Base-by-base conservation (phyloP, 92 coral and sea anemone species). In the Galaxea fascicularis region DNA sequence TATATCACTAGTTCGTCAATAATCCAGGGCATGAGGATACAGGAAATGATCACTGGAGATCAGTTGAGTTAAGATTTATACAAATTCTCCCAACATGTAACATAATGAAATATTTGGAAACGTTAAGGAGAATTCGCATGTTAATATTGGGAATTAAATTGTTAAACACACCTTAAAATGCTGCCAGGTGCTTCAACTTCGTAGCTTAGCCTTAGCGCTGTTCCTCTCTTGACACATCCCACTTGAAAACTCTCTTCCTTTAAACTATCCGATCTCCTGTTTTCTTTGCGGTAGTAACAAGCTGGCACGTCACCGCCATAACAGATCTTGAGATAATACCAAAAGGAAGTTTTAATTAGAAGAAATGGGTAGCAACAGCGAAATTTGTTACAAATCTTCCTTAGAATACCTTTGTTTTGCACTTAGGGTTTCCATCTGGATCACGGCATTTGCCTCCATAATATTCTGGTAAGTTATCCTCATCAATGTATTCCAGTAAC, bases 301-400 rank as follows among this genome's bases (percentile, higher is more conserved):
- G 75, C 78, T 11, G 97, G 95, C 9, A 93, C 91, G n/a, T 93
- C 97, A 12, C 97, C 97, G 14, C 95, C 97, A 66, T 93, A 91
- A 74, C 97, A 93, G 63, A 93, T 93, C 97, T 93, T 30, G 4
- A 46, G 45, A 76, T 0, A 4, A 51, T 18, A 31, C 21, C 24
- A 58, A 52, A 73, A 6, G 20, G 4, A 20, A 13, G 35, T 13
- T 41, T 69, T 65, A n/a, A n/a, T n/a, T n/a, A 26, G 18, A 65
- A 21, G 14, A 68, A 68, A 67, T 35, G 13, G 9, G 26, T 4
- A 14, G n/a, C 15, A 63, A 25, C 41, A 35, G 41, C 17, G 56
- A 11, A 4, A 49, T 49, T 10, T 49, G 4, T 49, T 3, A 3
- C 14, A 11, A 21, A 62, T 22, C 35, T 21, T 62, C 22, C 12